Conservation (phyloP, 1,140 invertebrate genomes). For the Dufourea novaeangliae region DNA sequence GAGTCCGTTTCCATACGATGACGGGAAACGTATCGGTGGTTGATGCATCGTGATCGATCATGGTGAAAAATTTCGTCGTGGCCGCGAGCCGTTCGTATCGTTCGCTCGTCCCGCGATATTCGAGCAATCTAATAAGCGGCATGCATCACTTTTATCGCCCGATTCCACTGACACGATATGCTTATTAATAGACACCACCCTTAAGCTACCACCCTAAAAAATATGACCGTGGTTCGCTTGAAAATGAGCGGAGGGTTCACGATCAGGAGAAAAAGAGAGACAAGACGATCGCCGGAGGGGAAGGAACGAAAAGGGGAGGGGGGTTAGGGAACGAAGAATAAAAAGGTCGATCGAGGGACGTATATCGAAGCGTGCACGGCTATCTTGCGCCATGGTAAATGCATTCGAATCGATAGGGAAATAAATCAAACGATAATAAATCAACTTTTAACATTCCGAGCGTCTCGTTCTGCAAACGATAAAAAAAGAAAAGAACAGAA, state of each 20-base stretch:
- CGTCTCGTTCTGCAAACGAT: slow-evolving; percentile 7
- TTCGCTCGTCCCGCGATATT: slow-evolving; percentile 8
- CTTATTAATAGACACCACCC: slow-evolving; percentile 60
- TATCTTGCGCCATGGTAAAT: slow-evolving; percentile 28
- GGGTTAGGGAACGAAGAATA: not conserved
- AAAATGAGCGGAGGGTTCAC: not conserved
- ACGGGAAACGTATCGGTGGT: too few species aligned
- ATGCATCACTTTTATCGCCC: slow-evolving; percentile 64
- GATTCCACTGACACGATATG: slow-evolving; percentile 29
- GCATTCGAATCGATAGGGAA: slow-evolving; percentile 27
- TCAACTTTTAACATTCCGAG: slow-evolving; percentile 27
- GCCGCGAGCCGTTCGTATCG: slow-evolving; percentile 14
- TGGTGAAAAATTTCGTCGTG: slow-evolving; percentile 17
- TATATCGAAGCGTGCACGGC: not conserved
- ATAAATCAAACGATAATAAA: slow-evolving; percentile 51
- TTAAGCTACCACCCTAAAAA: slow-evolving; percentile 23
- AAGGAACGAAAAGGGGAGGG: too few species aligned
- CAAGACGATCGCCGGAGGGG: not conserved
- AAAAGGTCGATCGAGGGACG: slow-evolving; percentile 36
- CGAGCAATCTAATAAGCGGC: slow-evolving; percentile 14
- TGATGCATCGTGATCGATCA: too few species aligned
- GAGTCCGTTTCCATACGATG: too few species aligned
- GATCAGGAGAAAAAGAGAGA: not conserved
- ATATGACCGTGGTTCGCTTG: slow-evolving; percentile 28
- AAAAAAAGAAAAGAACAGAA: slow-evolving; percentile 2